These are phyloP conservation scores for Dasysyrphus albostriatus DNA, from an alignment of 2,888 invertebrate genomes.

Conservation along the genomic window DNA sequence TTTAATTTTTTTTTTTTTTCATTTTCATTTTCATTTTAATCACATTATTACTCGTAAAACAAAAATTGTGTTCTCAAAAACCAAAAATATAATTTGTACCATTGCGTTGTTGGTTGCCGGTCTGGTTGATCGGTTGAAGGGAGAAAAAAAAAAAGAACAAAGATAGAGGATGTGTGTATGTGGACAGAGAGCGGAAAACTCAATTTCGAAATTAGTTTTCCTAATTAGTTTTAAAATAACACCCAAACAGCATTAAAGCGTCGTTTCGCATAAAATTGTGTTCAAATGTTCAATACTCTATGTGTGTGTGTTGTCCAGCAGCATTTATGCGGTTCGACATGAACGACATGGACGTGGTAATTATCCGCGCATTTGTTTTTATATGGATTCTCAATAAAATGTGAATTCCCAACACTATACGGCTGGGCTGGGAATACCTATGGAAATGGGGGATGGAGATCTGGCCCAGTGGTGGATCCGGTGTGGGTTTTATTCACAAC, in stretches of 20 bases:
- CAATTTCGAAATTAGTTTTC: slow-evolving; percentile 76
- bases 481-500: slow-evolving; percentile 19
- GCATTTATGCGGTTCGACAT: slow-evolving; percentile 70
- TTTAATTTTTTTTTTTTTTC: background rate
- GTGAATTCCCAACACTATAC: slow-evolving; percentile 30
- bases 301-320: slow-evolving; percentile 29
- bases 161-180: background rate
- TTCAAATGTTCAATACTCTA: slow-evolving; percentile 35
- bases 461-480: background rate
- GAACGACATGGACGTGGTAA: slow-evolving; percentile 73
- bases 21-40: slow-evolving; percentile 39
- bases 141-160: too few relatives aligned
- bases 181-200: slow-evolving; percentile 66
- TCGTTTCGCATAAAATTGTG: slow-evolving; percentile 65
- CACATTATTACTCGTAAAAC: slow-evolving; percentile 63
- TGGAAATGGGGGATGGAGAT: background rate
- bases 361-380: slow-evolving; percentile 74
- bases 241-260: slow-evolving; percentile 74
- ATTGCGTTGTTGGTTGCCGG: background rate
- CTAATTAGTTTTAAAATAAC: slow-evolving; percentile 77
- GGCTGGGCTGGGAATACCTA: too few relatives aligned
- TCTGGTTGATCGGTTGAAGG: slow-evolving; percentile 8
- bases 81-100: slow-evolving; percentile 66
- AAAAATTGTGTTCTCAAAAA: slow-evolving; percentile 52
- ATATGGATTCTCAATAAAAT: slow-evolving; percentile 75